Base-by-base conservation (phyloP, 2,113 vertebrate species). In the Calidris pugnax region DNA sequence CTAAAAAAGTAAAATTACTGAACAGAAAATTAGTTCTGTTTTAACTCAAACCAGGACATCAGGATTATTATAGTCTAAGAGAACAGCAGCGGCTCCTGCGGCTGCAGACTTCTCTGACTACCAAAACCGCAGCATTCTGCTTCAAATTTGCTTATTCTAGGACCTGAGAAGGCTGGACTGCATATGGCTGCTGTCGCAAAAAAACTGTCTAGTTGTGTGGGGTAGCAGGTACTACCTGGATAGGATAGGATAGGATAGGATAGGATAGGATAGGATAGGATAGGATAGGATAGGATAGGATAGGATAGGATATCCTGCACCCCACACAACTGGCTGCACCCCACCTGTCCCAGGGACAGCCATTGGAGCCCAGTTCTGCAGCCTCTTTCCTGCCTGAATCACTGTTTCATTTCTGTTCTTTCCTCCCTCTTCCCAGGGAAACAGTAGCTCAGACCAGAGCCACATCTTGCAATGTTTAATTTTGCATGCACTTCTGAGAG, bases 101-200 rank as follows among this genome's bases (percentile, higher is more conserved):
- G 18, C 45, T 81, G 33, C 45, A 80, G 48, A 10, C 41, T 86
- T 17, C 71, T 78, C 39, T 45, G 30, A 15, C 37, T 53, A 16
- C 45, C 68, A 24, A 69, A 87, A 35, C 6, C 85, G 12, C n/a
- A 77, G 27, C 9, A 8, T 51, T 86, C 23, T 89, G 41, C 72
- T 90, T 94, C 37, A 60, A 4, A 33, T 75, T 84, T 69, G 16
- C 32, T 71, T 77, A 15, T 59, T 74, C 71, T 83, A 35, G 43
- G 16, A 75, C n/a, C 26, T 57, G 14, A 19, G 27, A 81, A 79
- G 16, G 19, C 47, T 67, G 48, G 28, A 39, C 26, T 37, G 26
- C 6, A 1, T 57, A 9, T 0, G 0, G 23, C 5, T 47, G 17
- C 27, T 45, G 23, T 72, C 62, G 35, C 1, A 4, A 60, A 51